These are phyloP conservation scores for Drosophila parabipectinata DNA, from an alignment of 1,140 invertebrate genomes.

Conservation along the genomic window DNA sequence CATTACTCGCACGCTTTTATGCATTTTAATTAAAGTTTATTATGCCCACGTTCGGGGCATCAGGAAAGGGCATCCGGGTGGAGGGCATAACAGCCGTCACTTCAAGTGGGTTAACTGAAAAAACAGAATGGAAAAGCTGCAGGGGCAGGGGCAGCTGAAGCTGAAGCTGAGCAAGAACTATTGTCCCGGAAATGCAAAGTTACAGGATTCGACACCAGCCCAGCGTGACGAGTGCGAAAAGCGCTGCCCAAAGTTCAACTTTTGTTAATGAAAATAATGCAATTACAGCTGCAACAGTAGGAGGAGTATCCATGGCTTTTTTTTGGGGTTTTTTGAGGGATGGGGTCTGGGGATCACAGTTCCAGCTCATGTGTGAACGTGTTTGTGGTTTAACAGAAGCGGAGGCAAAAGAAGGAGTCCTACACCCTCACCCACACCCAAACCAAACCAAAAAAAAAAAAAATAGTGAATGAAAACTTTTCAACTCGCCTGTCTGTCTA, in stretches of 20 bases:
- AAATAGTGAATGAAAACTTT: conserved; percentile 12
- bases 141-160: conserved; percentile 1
- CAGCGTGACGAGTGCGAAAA: conserved; percentile 54
- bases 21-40: conserved; percentile 79
- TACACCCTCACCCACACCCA: not conserved
- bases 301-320: not conserved
- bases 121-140: conserved; percentile 5
- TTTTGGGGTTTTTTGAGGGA: not conserved
- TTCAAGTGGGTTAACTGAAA: conserved; percentile 19
- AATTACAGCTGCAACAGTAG: conserved; percentile 52
- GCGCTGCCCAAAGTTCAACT: conserved; percentile 60
- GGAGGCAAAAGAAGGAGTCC: not conserved
- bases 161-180: conserved; percentile 27
- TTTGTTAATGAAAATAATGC: conserved; percentile 82
- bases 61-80: conserved; percentile 5
- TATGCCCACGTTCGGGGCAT: conserved; percentile 33
- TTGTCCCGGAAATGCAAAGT: conserved; percentile 69
- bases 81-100: conserved; percentile 4
- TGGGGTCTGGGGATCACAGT: conserved; percentile 4
- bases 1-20: conserved; percentile 49
- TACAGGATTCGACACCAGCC: conserved; percentile 16
- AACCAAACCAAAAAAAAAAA: conserved; percentile 33
- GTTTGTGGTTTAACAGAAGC: conserved; percentile 59
- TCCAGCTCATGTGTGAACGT: conserved; percentile 77
- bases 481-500: conserved; percentile 26